These are phyloP conservation scores for Mormoops blainvillei DNA, from an alignment of 2,113 vertebrate genomes.

Conservation along the genomic window DNA sequence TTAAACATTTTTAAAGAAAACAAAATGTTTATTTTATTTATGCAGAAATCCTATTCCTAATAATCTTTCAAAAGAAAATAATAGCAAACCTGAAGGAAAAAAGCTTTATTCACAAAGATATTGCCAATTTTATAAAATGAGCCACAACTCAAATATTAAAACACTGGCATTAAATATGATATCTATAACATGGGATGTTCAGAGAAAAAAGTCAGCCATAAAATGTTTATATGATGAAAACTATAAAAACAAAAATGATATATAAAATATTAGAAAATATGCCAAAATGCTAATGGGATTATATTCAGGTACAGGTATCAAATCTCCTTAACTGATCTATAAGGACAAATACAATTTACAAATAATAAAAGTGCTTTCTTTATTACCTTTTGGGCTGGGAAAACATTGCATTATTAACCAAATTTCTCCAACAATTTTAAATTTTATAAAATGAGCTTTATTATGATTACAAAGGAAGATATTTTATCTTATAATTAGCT, in stretches of 20 bases:
- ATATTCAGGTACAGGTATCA: not conserved
- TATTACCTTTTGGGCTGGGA: not conserved
- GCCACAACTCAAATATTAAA: not conserved
- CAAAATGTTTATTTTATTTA: not conserved
- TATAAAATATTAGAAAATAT: not conserved
- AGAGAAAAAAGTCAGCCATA: not conserved
- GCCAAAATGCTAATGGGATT: not conserved
- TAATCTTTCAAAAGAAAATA: not conserved
- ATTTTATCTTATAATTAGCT: not conserved
- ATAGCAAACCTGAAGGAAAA: not conserved
- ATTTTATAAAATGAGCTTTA: not conserved
- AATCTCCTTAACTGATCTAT: not conserved
- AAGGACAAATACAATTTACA: not conserved
- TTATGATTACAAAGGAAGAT: not conserved
- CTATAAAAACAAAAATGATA: not conserved
- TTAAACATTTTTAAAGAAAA: too few relatives aligned
- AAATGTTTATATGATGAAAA: not conserved
- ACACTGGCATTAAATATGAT: not conserved
- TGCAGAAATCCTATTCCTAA: not conserved
- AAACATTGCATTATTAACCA: not conserved
- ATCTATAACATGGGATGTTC: not conserved
- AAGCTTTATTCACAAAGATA: not conserved
- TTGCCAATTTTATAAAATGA: not conserved
- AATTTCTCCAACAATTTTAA: not conserved
- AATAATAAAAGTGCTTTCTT: not conserved